Evolutionary conservation across 2,888 invertebrate species (phyloP).

Genomic region (Pheosia gnoma): DNA sequence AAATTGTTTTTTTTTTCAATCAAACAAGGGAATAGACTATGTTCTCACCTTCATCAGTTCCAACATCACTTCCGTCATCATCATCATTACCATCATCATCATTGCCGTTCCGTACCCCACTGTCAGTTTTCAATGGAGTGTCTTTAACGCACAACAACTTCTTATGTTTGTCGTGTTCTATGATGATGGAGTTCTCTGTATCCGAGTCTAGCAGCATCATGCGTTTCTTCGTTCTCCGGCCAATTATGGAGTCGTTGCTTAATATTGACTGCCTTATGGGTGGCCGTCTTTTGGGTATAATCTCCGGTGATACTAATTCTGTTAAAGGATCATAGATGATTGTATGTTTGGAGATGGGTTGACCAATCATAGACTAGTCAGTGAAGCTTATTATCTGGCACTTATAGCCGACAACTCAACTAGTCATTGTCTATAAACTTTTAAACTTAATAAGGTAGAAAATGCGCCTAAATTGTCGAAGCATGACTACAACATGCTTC

Average conservation of each 20-base stretch:
- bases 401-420: too few species aligned
- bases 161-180: slow-evolving; percentile 61
- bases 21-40: too few species aligned
- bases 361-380: too few species aligned
- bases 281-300: slow-evolving; percentile 59
- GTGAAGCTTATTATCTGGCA: too few species aligned
- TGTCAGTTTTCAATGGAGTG: slow-evolving; percentile 63
- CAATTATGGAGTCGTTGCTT: slow-evolving; percentile 48
- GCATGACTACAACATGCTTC: too few species aligned
- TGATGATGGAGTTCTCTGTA: slow-evolving; percentile 71
- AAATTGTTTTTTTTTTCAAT: too few species aligned
- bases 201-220: slow-evolving; percentile 70
- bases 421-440: too few species aligned
- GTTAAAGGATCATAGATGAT: slow-evolving; percentile 8
- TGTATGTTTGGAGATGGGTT: too few species aligned
- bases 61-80: slow-evolving; percentile 13
- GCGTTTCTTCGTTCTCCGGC: slow-evolving; percentile 63
- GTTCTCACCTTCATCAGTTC: slow-evolving; percentile 24
- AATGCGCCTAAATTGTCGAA: too few species aligned
- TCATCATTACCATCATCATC: slow-evolving; percentile 25
- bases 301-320: slow-evolving; percentile 68
- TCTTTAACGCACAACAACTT: slow-evolving; percentile 66
- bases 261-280: slow-evolving; percentile 35
- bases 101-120: slow-evolving; percentile 11
- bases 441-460: too few species aligned